Base-by-base conservation (phyloP, 1,140 invertebrate species). In the Drosophila arawakana region DNA sequence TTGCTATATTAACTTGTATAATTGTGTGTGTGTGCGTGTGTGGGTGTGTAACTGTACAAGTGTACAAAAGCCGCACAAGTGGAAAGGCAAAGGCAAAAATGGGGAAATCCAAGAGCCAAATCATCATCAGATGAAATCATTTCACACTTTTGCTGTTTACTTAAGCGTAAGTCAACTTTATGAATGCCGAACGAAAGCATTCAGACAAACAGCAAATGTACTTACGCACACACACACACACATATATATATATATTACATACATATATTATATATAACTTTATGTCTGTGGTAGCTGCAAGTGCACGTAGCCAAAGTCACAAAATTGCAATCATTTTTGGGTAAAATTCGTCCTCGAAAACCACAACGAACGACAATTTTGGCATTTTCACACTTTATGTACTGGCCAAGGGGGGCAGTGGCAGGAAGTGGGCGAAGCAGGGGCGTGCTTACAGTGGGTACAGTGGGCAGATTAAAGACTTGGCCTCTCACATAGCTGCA, bases 71-170 rank as follows among this genome's bases (percentile, higher is more conserved):
- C 52, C 43, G 35, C 52, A 65, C 13, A 54, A 54, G 11, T n/a
- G 34, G 11, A 37, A 55, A 54, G 30, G 7, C 7, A 7, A 55
- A 55, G 35, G 58, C 63, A n/a, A 37, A 47, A 66, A 62, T 30
- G 25, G 4, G 25, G 0, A 30, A 30, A 30, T 30, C 25, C 46
- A 52, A 47, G 79, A 78, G 71, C 25, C 41, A 47, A 70, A 85
- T 73, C 76, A 50, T 60, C 81, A 81, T 85, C 78, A 85, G 76
- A 79, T 81, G 81, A 85, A 85, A 85, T 85, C 81, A 80, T 88
- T 86, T 86, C 78, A 77, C 83, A 86, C 83, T 86, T 86, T 86
- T 88, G 66, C 76, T 80, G 83, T 88, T 88, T 88, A 86, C 83
- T 86, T 86, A 77, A 88, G 83, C 83, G 83, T 86, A 78, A 73